Conservation (phyloP, 2,888 invertebrate species). For the Drosophila nr. perissopoda region DNA sequence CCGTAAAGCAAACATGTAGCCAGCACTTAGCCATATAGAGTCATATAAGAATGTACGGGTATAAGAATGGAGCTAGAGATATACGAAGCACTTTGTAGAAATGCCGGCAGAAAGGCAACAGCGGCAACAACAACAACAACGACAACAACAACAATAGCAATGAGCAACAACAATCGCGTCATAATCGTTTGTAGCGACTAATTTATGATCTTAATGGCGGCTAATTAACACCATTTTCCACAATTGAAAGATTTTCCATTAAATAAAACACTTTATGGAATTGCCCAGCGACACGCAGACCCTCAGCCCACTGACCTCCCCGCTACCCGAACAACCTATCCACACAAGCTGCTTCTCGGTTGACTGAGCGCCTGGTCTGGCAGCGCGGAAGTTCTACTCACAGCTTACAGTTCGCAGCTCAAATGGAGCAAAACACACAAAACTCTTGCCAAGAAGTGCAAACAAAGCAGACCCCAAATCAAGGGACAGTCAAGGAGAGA, state of each 20-base stretch:
- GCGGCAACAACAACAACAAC: slow-evolving; percentile 24
- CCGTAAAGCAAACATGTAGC: slow-evolving; percentile 73
- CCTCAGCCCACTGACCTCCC: slow-evolving; percentile 9
- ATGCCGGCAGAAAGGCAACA: slow-evolving; percentile 58
- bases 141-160: slow-evolving; percentile 25
- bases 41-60: slow-evolving; percentile 35
- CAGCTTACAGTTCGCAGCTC: slow-evolving; percentile 47
- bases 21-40: slow-evolving; percentile 68
- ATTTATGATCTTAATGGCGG: slow-evolving; percentile 80
- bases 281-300: slow-evolving; percentile 73
- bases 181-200: slow-evolving; percentile 80
- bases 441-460: slow-evolving; percentile 62
- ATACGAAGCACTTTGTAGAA: slow-evolving; percentile 62
- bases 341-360: slow-evolving; percentile 52
- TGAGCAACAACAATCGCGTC: slow-evolving; percentile 67
- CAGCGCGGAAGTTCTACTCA: slow-evolving; percentile 65
- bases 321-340: slow-evolving; percentile 1
- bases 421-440: slow-evolving; percentile 78
- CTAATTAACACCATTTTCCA: slow-evolving; percentile 81
- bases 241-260: slow-evolving; percentile 82
- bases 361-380: slow-evolving; percentile 35
- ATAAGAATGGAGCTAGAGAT: slow-evolving; percentile 13
- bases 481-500: slow-evolving; percentile 28
- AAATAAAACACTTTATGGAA: slow-evolving; percentile 81
- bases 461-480: slow-evolving; percentile 74